These are phyloP conservation scores for Balearica regulorum DNA, from an alignment of 2,797 vertebrate species.

Conservation along the genomic window DNA sequence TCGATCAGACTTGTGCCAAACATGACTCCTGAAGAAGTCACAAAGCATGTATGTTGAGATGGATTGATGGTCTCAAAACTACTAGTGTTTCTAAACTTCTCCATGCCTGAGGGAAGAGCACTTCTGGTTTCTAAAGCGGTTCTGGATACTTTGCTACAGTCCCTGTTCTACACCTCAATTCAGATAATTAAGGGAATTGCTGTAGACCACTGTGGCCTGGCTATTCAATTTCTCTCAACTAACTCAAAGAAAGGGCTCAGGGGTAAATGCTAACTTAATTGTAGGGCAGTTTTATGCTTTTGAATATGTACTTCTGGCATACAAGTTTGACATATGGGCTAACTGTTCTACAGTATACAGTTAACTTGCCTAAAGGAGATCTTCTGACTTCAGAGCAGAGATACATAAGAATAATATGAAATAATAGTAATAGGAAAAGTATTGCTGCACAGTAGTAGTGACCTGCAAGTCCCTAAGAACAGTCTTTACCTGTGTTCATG, in stretches of 20 bases:
- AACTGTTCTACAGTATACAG: not conserved
- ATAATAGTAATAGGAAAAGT: not conserved
- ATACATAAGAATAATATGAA: not conserved
- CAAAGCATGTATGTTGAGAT: slow-evolving; percentile 79
- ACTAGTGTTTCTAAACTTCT: not conserved
- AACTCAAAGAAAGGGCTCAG: not conserved
- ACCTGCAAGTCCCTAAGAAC: not conserved
- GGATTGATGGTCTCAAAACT: not conserved
- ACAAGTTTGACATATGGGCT: not conserved
- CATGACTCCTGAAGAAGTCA: slow-evolving; percentile 90
- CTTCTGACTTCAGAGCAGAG: not conserved
- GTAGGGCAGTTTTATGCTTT: not conserved
- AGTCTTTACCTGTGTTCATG: not conserved
- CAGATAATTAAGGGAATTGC: not conserved
- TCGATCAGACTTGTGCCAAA: slow-evolving; percentile 94
- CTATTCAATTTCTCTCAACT: not conserved
- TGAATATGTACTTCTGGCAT: too few relatives aligned
- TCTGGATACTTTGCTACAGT: not conserved
- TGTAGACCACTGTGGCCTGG: not conserved
- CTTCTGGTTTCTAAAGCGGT: not conserved
- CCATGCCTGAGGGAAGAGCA: not conserved
- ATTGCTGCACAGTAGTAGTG: not conserved
- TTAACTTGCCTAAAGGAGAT: not conserved
- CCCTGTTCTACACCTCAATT: not conserved
- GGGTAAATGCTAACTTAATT: not conserved